phyloP scores from a whole-genome alignment of 2,797 vertebrate genomes.

The Galago senegalensis region DNA sequence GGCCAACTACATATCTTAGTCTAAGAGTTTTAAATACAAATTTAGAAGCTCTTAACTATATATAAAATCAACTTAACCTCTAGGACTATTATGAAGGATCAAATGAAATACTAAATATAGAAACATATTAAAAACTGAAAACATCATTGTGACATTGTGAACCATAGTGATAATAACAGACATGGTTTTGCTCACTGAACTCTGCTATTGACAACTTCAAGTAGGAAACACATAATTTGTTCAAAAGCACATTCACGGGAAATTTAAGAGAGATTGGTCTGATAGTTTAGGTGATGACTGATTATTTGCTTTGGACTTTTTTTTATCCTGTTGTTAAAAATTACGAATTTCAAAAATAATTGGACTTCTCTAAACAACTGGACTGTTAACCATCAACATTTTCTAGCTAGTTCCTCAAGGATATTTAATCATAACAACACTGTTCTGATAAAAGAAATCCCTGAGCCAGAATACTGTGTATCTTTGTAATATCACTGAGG shows the following conservation, averaged over 20 bases:
- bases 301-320: slow-evolving; percentile 68
- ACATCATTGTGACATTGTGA: background rate
- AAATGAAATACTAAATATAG: background rate
- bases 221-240: background rate
- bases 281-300: slow-evolving; percentile 36
- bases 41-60: background rate
- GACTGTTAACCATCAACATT: slow-evolving; percentile 77
- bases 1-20: background rate
- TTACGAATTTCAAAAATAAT: slow-evolving; percentile 65
- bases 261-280: background rate
- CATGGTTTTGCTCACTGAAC: background rate
- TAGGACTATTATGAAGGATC: background rate
- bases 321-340: slow-evolving; percentile 52
- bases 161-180: background rate
- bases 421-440: slow-evolving; percentile 70
- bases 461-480: background rate
- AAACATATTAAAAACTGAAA: background rate
- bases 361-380: slow-evolving; percentile 76
- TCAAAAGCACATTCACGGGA: background rate
- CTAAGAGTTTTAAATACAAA: background rate
- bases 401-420: slow-evolving; percentile 60
- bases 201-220: background rate
- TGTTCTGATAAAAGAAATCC: slow-evolving; percentile 48
- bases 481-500: slow-evolving; percentile 15
- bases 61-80: background rate